Evolutionary conservation across 2,797 vertebrate genomes (phyloP).

Genomic region (Phalloptychus januarius): DNA sequence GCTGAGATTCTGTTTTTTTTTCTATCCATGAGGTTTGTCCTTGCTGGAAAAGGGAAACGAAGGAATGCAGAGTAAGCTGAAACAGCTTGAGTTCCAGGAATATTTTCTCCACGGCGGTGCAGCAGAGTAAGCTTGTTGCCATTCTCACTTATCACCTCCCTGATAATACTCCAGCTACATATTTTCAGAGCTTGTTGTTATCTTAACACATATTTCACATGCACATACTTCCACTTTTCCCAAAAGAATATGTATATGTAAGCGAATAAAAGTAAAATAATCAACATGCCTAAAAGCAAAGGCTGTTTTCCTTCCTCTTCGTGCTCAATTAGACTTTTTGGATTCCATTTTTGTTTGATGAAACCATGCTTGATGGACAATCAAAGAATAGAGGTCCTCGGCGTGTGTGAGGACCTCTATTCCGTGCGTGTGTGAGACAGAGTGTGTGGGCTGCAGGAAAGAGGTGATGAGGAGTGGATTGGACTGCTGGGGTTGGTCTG

Average conservation of each 20-base stretch:
- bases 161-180: background rate
- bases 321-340: background rate
- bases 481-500: conserved; percentile 49
- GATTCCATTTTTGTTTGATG: background rate
- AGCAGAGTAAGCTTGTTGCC: conserved; percentile 27
- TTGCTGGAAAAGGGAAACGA: conserved; percentile 52
- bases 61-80: conserved; percentile 53
- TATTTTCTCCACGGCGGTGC: conserved; percentile 40
- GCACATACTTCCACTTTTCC: background rate
- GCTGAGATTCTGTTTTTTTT: conserved; percentile 11
- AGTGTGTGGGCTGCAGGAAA: conserved; percentile 43
- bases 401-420: no score
- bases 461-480: conserved; percentile 49
- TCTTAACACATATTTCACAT: background rate
- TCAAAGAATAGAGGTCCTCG: conserved; percentile 5
- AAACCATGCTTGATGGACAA: conserved; percentile 16
- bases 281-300: background rate
- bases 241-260: background rate
- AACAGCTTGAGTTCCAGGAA: conserved; percentile 56
- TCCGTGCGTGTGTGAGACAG: conserved; percentile 33
- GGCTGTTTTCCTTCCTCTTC: background rate
- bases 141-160: conserved; percentile 26
- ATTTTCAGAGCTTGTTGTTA: background rate
- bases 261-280: background rate
- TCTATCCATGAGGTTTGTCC: conserved; percentile 24